phyloP scores from a whole-genome alignment of 37 sponge, comb jelly and placozoan genomes.

The Crambe crambe region DNA sequence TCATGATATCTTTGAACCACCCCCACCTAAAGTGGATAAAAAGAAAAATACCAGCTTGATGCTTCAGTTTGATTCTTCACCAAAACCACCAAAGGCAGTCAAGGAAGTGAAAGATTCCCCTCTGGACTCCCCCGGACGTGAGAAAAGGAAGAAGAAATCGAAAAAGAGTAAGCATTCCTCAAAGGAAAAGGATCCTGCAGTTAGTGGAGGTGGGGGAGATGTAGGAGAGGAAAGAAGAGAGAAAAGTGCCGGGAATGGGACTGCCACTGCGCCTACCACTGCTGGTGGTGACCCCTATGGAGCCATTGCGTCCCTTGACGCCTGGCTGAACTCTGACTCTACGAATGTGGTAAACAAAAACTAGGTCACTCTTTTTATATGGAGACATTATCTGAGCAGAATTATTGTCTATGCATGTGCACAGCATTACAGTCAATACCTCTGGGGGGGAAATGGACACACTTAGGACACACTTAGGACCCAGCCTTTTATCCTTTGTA shows the following conservation, averaged over 20 bases:
- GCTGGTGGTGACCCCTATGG: constrained; percentile 62
- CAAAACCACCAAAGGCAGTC: background rate
- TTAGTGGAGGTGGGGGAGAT: background rate
- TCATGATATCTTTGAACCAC: constrained; percentile 2
- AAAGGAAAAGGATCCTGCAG: constrained; percentile 1
- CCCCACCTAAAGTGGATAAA: background rate
- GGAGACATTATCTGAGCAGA: too few relatives aligned
- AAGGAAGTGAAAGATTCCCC: background rate
- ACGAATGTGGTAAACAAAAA: background rate
- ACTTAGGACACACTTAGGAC: too few relatives aligned
- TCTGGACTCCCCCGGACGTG: background rate
- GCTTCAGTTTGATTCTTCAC: background rate
- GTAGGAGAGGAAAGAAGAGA: background rate
- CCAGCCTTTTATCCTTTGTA: too few relatives aligned
- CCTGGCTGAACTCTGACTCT: constrained; percentile 50
- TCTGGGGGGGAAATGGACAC: too few relatives aligned
- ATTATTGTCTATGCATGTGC: too few relatives aligned
- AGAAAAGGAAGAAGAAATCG: constrained; percentile 34
- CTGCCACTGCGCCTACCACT: background rate
- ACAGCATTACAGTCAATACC: too few relatives aligned
- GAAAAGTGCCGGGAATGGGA: background rate
- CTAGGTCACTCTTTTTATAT: too few relatives aligned
- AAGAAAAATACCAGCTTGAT: constrained; percentile 25
- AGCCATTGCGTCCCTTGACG: constrained; percentile 41
- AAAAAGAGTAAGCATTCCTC: constrained; percentile 20